A percentile compares a stretch with the other conserved stretches of the same genome.
phyloP scores from a whole-genome alignment of 2,113 vertebrate genomes.

The Crotalus tigris region DNA sequence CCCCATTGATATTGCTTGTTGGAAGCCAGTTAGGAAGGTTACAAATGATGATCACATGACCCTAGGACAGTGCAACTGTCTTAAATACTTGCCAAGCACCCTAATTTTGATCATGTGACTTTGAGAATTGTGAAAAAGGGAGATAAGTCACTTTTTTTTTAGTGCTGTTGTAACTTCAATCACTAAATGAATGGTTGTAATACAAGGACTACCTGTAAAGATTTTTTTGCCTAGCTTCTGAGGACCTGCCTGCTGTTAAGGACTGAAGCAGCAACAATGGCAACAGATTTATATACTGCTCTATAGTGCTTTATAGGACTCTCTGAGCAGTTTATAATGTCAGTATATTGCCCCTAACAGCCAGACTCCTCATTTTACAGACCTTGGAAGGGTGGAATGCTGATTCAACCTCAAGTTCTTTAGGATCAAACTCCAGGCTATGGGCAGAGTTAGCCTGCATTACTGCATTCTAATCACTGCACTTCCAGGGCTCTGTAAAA shows the following conservation, averaged over 20 bases:
- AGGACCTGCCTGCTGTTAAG: neutral
- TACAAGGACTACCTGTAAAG: too few relatives aligned
- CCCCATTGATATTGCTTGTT: neutral
- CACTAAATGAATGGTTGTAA: neutral
- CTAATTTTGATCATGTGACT: neutral
- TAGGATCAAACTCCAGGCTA: neutral
- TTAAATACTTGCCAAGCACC: neutral
- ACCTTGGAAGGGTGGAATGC: neutral
- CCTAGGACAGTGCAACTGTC: neutral
- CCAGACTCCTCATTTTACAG: neutral
- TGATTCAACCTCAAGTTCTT: neutral
- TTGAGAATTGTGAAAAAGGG: neutral
- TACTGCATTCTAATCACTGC: neutral
- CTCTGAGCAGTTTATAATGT: neutral
- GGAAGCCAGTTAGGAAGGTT: neutral
- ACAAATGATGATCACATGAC: neutral
- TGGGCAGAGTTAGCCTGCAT: neutral
- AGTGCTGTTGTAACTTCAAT: neutral
- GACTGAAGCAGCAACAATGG: neutral
- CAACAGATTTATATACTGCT: neutral
- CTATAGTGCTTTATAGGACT: neutral
- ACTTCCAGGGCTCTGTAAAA: neutral
- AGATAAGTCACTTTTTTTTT: neutral
- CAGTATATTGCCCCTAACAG: neutral
- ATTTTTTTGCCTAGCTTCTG: neutral